Base-by-base conservation (phyloP, 2,888 invertebrate genomes). In the Apotomis turbidana region DNA sequence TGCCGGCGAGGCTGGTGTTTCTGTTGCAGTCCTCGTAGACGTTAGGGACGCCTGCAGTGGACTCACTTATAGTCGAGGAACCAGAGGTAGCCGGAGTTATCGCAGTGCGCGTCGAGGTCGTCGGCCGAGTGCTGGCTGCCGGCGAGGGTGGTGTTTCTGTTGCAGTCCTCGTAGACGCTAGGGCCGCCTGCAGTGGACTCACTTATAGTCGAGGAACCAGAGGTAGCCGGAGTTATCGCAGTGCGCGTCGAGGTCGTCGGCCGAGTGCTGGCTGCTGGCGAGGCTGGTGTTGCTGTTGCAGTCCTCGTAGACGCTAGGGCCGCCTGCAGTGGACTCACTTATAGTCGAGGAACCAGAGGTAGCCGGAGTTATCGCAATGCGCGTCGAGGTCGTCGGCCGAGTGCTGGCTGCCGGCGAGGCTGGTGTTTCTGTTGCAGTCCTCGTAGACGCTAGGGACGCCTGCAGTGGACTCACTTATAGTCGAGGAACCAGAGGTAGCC, bases 141-240 rank as follows among this genome's bases (percentile, higher is more conserved):
- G 76, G 92, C 87, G 84, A 93, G 91, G 85, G 92, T 92, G 81
- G 92, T 91, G 87, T 93, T 93, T 83, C 91, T 92, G 84, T 93
- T 93, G 85, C 93, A 93, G 85, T 93, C 93, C 87, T 93, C 93
- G 81, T 93, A 91, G 80, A 90, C 90, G 82, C 90, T 90, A 15
- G 15, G 15, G 0, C 15, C 15, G 15, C 15, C 15, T 15, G 15
- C 15, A 15, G 15, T 15, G 15, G 15, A 15, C 15, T 15, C 15
- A 96, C 96, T 97, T 97, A 85, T 97, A 97, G 90, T 97, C 97
- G 82, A 97, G 95, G 90, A 97, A 97, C 97, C 97, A 97, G 90
- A 97, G 97, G 88, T 97, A 97, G 83, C 97, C 15, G 15, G 15
- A 15, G 15, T 15, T 15, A 15, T 15, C 15, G 1, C 15, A 15